These are phyloP conservation scores for Aphaenogaster ashmeadi DNA, from an alignment of 1,140 invertebrate genomes.

Conservation along the genomic window DNA sequence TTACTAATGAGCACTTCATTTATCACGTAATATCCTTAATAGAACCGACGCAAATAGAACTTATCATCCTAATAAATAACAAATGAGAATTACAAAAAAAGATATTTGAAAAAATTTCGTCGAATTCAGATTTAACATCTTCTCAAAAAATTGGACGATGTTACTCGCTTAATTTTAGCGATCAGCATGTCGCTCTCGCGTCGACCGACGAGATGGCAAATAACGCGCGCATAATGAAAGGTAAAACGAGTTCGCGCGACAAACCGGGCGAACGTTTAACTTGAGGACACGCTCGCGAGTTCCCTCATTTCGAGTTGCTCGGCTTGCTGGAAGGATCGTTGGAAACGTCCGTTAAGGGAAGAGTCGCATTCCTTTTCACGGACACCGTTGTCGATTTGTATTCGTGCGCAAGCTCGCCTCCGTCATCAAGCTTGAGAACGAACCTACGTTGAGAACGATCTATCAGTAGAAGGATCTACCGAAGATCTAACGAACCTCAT, in stretches of 20 bases:
- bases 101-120: neutral
- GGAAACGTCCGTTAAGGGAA: slow-evolving; percentile 72
- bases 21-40: neutral
- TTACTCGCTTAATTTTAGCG: slow-evolving; percentile 29
- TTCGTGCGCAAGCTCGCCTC: slow-evolving; percentile 55
- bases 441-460: slow-evolving; percentile 26
- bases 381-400: slow-evolving; percentile 10
- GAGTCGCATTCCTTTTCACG: slow-evolving; percentile 71
- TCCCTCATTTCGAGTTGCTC: slow-evolving; percentile 46
- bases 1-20: neutral
- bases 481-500: neutral
- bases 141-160: slow-evolving; percentile 8
- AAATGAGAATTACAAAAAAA: neutral
- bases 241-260: slow-evolving; percentile 49
- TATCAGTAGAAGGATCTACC: neutral
- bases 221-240: slow-evolving; percentile 52
- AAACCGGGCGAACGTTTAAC: slow-evolving; percentile 8
- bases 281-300: slow-evolving; percentile 12
- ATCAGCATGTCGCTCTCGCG: slow-evolving; percentile 9
- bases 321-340: slow-evolving; percentile 60
- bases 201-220: slow-evolving; percentile 33
- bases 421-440: slow-evolving; percentile 40
- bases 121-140: neutral
- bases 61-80: neutral
- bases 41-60: neutral